Base-by-base conservation (phyloP, 1,140 invertebrate species). In the Eubasilissa regina region DNA sequence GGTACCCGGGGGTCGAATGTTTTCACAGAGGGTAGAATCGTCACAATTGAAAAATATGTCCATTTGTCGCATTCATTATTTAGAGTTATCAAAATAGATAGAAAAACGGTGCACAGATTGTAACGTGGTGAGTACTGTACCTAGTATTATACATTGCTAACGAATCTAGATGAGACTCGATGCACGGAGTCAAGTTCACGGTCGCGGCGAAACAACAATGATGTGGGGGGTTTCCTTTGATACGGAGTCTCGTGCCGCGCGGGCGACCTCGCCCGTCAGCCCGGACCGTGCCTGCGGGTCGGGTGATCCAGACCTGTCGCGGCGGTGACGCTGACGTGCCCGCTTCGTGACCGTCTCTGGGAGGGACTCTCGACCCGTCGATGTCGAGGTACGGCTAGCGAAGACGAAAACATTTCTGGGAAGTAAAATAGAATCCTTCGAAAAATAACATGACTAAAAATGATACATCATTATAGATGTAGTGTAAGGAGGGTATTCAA, bases 291-390 rank as follows among this genome's bases (percentile, higher is more conserved):
- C 66, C n/a, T 11, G 17, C 44, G 44, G 66, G 6, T 48, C 47
- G 10, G 25, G 17, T 51, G 66, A 74, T 44, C 70, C 56, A 60
- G 75, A 43, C 17, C 62, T 21, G 0, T n/a, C 17, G 66, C 73
- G 53, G 73, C 73, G 58, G 43, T 77, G 75, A 77, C 75, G 47
- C 51, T 77, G 75, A 77, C 75, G 66, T 9, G 75, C 60, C 44
- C 19, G 58, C 25, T 77, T 77, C 75, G 75, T 77, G 75, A 77
- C 75, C 62, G 25, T n/a, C 35, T 11, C 72, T 19, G 72, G 51
- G n/a, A 53, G 35, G n/a, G n/a, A 44, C 35, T 1, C 13, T 45
- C 10, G 45, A 13, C 10, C 66, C 51, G 66, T 70, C 66, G 48
- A 53, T 70, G 66, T 45, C 17, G 1, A 0, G n/a, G n/a, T 51